Conservation (phyloP, 2,113 vertebrate species). For the Paracanthobrama guichenoti region DNA sequence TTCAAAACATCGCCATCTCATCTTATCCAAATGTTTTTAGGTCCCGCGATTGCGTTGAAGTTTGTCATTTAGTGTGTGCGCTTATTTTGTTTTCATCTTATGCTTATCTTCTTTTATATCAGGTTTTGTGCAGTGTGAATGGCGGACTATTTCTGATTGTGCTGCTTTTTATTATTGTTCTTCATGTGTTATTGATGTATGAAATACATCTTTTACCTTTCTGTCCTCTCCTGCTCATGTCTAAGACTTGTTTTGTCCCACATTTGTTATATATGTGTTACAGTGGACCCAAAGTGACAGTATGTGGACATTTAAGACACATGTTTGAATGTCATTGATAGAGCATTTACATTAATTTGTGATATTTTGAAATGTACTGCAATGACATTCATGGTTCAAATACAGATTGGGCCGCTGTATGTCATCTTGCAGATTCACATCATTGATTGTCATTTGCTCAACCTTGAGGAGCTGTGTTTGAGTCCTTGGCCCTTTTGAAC, state of each 20-base stretch:
- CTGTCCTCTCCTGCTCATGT: neutral
- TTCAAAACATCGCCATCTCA: slow-evolving; percentile 30
- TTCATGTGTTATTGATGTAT: neutral
- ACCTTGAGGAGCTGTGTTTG: slow-evolving; percentile 25
- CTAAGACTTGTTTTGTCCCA: neutral
- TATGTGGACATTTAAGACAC: neutral
- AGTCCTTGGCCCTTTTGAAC: slow-evolving; percentile 19
- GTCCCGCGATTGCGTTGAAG: neutral
- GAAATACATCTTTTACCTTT: neutral
- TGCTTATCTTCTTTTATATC: neutral
- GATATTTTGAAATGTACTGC: neutral
- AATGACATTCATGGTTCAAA: neutral
- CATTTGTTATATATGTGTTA: neutral
- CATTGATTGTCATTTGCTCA: slow-evolving; percentile 16
- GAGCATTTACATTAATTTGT: neutral
- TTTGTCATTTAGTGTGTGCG: neutral
- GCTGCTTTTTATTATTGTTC: neutral
- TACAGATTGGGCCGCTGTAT: neutral
- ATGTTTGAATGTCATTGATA: neutral
- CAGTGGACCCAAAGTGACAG: neutral
- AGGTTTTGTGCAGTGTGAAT: neutral
- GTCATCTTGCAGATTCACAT: neutral
- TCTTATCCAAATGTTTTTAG: neutral
- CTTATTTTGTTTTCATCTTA: slow-evolving; percentile 9
- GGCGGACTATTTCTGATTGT: slow-evolving; percentile 4